Evolutionary conservation across 23 tunicate species (phyloP), one percentile per base, ranked within the genome.

Genomic region (Styela clava): DNA sequence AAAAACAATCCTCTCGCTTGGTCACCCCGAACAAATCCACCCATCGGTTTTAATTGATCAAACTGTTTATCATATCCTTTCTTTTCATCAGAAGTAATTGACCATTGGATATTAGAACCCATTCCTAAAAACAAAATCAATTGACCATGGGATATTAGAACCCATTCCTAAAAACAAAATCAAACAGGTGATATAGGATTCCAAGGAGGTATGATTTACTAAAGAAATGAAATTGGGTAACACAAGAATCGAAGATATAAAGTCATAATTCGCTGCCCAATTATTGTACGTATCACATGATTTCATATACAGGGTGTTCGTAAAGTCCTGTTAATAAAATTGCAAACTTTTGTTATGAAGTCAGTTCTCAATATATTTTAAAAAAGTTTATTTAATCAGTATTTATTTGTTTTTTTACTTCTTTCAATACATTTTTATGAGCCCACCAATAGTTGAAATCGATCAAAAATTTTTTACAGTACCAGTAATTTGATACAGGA

Each of bases 1-100:
- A 95, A 73, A 44, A 95, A 89, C 25, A 89, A 86, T 56, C 87
- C 79, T 69, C 89, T 62, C 0, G 95, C 96, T 89, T 88, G 98
- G 72, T 93, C 90, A 19, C 93, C 92, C 33, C 90, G 31, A 12
- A 93, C 78, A 79, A 87, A 93, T 3, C 98, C 98, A 79, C 74
- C 74, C 1, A 84, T 84, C n/a, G 92, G 92, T 26, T 61, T 63
- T 78, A 93, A 20, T 34, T 84, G 85, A 44, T 93, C 78, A 76
- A 93, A 93, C 73, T 88, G 92, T 24, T 70, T 51, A 52, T 85
- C 92, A 81, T 93, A 85, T 61, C 82, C 84, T 34, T 27, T 22
- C 35, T 92, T 63, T 71, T 93, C 98, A 68, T 93, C 93, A 2
- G 92, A 32, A 9, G 93, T 83, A 16, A 93, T 67, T 1, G 74